A percentile compares a stretch with the other conserved stretches of the same genome.
Evolutionary conservation across 1,140 invertebrate species (phyloP).

Genomic region (Zaprionus tsacasi): DNA sequence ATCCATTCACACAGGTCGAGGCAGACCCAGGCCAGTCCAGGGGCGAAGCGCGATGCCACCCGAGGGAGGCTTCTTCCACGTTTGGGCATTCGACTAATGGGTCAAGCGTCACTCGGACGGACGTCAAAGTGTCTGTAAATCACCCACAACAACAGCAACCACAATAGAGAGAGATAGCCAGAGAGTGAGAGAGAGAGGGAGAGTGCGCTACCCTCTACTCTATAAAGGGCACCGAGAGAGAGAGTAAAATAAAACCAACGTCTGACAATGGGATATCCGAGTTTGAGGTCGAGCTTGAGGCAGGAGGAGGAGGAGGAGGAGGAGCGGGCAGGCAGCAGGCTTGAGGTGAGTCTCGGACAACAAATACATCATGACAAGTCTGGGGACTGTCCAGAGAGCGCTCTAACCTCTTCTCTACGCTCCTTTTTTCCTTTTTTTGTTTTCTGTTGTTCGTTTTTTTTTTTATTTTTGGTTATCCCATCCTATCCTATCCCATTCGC

Average conservation of each 20-base stretch:
- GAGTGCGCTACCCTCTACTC: too few species aligned
- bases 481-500: constrained; percentile 19
- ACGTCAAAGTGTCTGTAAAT: constrained; percentile 82
- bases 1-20: constrained; percentile 35
- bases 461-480: constrained; percentile 12
- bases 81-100: constrained; percentile 75
- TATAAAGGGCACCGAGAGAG: neutral
- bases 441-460: constrained; percentile 22
- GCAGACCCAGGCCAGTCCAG: too few species aligned
- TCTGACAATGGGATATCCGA: constrained; percentile 63
- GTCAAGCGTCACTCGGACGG: constrained; percentile 78
- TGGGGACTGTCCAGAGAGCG: constrained; percentile 15
- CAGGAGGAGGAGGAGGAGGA: too few species aligned
- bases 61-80: constrained; percentile 52
- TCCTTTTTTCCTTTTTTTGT: constrained; percentile 26
- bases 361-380: constrained; percentile 72
- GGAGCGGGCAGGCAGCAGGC: constrained; percentile 17
- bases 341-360: constrained; percentile 65
- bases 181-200: constrained; percentile 8
- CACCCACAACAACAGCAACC: constrained; percentile 63
- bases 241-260: constrained; percentile 38
- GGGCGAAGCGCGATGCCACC: constrained; percentile 19
- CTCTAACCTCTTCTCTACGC: constrained; percentile 32
- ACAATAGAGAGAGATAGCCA: constrained; percentile 18
- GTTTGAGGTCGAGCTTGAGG: constrained; percentile 13